Conservation (phyloP, 2,888 invertebrate species). For the Cantharis flavilabris region DNA sequence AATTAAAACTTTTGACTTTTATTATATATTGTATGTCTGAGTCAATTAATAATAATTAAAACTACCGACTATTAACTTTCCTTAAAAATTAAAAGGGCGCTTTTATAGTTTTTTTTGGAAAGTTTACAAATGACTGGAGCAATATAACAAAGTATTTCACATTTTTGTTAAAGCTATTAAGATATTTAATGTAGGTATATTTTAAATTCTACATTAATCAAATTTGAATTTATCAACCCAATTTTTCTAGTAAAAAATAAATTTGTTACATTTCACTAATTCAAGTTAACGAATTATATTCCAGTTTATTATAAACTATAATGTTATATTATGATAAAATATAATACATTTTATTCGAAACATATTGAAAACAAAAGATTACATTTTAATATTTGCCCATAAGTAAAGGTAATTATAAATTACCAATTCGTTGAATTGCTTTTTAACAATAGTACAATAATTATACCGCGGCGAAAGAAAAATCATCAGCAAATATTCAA, state of each 20-base stretch:
- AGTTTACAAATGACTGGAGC: neutral
- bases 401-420: neutral
- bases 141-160: neutral
- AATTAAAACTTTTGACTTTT: neutral
- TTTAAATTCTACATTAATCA: no score
- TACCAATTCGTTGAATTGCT: neutral
- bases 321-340: no score
- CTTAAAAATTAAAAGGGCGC: neutral
- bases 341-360: neutral
- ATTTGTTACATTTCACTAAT: no score
- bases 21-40: neutral
- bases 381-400: neutral
- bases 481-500: constrained; percentile 17
- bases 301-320: no score
- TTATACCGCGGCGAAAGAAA: constrained; percentile 5
- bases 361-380: neutral
- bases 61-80: neutral
- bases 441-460: neutral
- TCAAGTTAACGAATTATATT: no score
- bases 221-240: no score
- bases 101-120: neutral
- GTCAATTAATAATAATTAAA: neutral
- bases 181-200: no score
- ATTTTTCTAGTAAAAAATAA: no score
- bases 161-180: no score